Base-by-base conservation (phyloP, 2,888 invertebrate genomes). In the Colostygia pectinataria region DNA sequence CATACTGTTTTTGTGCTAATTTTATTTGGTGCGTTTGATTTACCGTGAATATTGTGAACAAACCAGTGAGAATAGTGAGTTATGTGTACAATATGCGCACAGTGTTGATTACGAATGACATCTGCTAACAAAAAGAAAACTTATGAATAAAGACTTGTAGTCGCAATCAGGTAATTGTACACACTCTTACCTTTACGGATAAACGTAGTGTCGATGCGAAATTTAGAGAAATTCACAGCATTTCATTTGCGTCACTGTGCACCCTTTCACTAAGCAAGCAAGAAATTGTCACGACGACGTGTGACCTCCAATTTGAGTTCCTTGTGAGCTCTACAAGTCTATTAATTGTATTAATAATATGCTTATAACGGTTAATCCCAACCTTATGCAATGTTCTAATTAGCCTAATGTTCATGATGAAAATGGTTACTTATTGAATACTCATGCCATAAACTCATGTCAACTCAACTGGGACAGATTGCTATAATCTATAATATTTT, bases 21-120 rank as follows among this genome's bases (percentile, higher is more conserved):
- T n/a, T 15, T 32, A 14, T 24, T 56, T 55, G 63, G 62, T 68
- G 62, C 55, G 56, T 63, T 67, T 66, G 63, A 73, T 68, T 65
- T 65, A 58, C 41, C 66, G 66, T 75, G 70, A 66, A 71, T 68
- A 56, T 62, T 71, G 74, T 71, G 71, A 63, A 71, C 61, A 69
- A 77, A 74, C 72, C 69, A 74, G 75, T 70, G 74, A 71, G 74
- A 74, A 72, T 68, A 74, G 75, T 70, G 74, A 71, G 74, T 76
- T 73, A 70, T 71, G 81, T 80, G 74, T 80, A 82, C 84, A 86
- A 80, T 84, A 86, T 88, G 88, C 85, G 83, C 76, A 77, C 75
- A 79, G 79, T 80, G 85, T 83, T 87, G 81, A 84, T 83, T 84
- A 83, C 86, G 80, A 78, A 83, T 87, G 88, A 85, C 85, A 83